Base-by-base conservation (phyloP, 2,888 invertebrate species). In the Nowickia ferox region DNA sequence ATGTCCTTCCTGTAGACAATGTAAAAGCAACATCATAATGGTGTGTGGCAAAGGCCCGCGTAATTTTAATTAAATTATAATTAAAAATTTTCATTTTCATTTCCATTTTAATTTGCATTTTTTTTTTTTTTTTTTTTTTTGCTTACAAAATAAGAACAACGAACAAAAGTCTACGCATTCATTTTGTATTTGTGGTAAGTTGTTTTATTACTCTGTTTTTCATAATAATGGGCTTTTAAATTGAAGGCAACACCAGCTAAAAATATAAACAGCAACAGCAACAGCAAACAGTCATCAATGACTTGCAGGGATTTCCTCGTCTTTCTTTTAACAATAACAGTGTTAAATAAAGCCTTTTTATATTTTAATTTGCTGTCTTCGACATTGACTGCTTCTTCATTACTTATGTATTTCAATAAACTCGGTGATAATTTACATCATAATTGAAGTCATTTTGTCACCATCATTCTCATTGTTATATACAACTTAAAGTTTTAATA, bases 61-160 rank as follows among this genome's bases (percentile, higher is more conserved):
- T 79, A 76, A 76, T 82, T 82, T 86, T 83, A 86, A 83, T 86
- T 86, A 86, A 86, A 86, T 79, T 83, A 72, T 86, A 83, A 83
- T 84, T 84, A 72, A 65, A 82, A 84, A 76, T 59, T 74, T 80
- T 66, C 42, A 65, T 22, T 74, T 81, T 61, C 69, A 78, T 81
- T 74, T 19, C 15, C 71, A 44, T 80, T 30, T 30, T 30, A 30
- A 30, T 30, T 30, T 30, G 30, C 30, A 30, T 30, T 30, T 68
- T 46, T 30, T 30, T 68, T 46, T n/a, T n/a, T n/a, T n/a, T n/a
- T n/a, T n/a, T n/a, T n/a, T n/a, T n/a, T n/a, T 71, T 15, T 22
- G 22, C 48, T 44, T 65, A 17, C 44, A 8, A 11, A 57, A 72
- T 42, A 40, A 42, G 48, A 59, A 63, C 30, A 71, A 44, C 30